Evolutionary conservation across 2,113 vertebrate species (phyloP).

Genomic region (Synchiropus splendidus): DNA sequence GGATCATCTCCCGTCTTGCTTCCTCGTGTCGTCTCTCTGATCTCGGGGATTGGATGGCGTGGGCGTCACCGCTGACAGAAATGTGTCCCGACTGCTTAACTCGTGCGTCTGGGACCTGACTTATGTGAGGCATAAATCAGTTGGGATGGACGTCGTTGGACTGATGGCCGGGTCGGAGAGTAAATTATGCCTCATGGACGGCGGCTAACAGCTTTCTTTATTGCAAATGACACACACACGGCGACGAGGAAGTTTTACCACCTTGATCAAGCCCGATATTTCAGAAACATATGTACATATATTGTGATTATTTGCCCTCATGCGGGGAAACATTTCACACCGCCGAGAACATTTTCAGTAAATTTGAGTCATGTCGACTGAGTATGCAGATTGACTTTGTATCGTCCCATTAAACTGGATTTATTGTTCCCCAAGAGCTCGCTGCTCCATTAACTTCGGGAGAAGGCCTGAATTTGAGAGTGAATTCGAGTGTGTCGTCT

Average conservation of each 20-base stretch:
- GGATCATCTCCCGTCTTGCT: too few relatives aligned
- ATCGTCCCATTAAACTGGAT: constrained; percentile 62
- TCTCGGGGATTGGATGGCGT: too few relatives aligned
- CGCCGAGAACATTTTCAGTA: constrained; percentile 13
- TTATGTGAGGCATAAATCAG: constrained; percentile 40
- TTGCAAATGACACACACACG: constrained; percentile 8
- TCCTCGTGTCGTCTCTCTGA: too few relatives aligned
- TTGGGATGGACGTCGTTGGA: constrained; percentile 21
- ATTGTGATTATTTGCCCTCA: too few relatives aligned
- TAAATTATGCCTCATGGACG: constrained; percentile 17
- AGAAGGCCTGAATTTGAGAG: constrained; percentile 26
- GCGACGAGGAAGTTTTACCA: too few relatives aligned
- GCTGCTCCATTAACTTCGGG: constrained; percentile 59
- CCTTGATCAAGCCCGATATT: too few relatives aligned
- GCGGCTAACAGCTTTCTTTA: constrained; percentile 9
- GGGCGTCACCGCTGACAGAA: too few relatives aligned
- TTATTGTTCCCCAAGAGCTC: constrained; percentile 53
- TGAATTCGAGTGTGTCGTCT: constrained; percentile 6
- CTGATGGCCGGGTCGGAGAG: constrained; percentile 28
- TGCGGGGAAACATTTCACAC: neutral
- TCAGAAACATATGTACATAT: too few relatives aligned
- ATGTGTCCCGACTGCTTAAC: constrained; percentile 2
- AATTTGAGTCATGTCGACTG: constrained; percentile 30
- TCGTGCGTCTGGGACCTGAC: constrained; percentile 22
- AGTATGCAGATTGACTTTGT: constrained; percentile 51